Evolutionary conservation across 2,888 invertebrate species (phyloP).

Genomic region (Limnephilus rhombicus): DNA sequence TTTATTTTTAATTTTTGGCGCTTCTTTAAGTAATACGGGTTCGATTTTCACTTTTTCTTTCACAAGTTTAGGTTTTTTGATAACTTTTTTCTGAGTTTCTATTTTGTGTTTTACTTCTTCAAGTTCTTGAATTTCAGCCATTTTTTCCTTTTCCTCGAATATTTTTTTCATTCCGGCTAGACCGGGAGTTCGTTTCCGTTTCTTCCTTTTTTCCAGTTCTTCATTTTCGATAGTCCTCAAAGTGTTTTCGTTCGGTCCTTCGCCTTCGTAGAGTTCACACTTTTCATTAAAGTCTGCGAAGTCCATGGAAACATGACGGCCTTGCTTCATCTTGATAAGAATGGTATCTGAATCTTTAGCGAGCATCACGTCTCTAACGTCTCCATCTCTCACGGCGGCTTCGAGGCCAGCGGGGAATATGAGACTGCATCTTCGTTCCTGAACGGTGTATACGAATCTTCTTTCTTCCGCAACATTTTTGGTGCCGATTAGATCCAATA

Average conservation of each 20-base stretch:
- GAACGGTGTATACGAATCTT: constrained; percentile 86
- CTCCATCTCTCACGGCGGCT: constrained; percentile 86
- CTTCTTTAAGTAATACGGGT: constrained; percentile 67
- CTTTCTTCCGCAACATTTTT: constrained; percentile 79
- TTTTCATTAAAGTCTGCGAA: constrained; percentile 79
- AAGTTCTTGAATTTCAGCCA: constrained; percentile 80
- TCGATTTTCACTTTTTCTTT: constrained; percentile 67
- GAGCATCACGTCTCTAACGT: constrained; percentile 86
- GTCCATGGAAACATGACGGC: constrained; percentile 86
- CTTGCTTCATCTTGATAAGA: constrained; percentile 84
- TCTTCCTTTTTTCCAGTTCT: constrained; percentile 78
- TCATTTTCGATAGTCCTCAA: constrained; percentile 79
- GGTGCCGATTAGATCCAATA: constrained; percentile 80
- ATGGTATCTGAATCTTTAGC: constrained; percentile 87
- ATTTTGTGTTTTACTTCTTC: constrained; percentile 78
- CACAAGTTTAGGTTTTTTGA: constrained; percentile 68
- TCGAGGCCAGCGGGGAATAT: constrained; percentile 86
- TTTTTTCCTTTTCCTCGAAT: constrained; percentile 87
- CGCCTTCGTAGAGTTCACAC: constrained; percentile 83
- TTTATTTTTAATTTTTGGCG: constrained; percentile 64
- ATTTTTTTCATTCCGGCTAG: constrained; percentile 83
- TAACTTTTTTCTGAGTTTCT: constrained; percentile 69
- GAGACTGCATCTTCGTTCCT: constrained; percentile 85
- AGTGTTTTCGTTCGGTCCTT: constrained; percentile 83
- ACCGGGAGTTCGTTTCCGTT: constrained; percentile 81